Percentiles rank a stretch among this genome's conserved stretches.
These are phyloP conservation scores for Brachyhypopomus gauderio DNA, from an alignment of 2,113 vertebrate genomes.

Conservation along the genomic window DNA sequence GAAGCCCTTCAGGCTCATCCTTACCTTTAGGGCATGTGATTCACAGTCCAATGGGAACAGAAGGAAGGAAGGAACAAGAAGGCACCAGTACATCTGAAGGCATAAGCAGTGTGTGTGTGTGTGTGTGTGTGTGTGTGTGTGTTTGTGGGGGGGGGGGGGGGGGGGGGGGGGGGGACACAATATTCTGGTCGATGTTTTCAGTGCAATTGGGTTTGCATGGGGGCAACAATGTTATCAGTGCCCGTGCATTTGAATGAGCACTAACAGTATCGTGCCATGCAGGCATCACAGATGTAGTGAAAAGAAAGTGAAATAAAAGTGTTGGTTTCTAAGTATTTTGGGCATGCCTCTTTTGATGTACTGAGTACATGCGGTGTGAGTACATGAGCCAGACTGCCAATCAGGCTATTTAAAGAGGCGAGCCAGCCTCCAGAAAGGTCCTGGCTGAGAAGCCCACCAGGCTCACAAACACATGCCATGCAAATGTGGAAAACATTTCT, in stretches of 20 bases:
- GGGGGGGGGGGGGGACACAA: too few relatives aligned
- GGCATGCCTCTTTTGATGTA: not conserved
- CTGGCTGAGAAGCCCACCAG: slow-evolving; percentile 37
- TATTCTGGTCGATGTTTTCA: too few relatives aligned
- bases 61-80: slow-evolving; percentile 7
- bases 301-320: not conserved
- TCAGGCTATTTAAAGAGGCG: slow-evolving; percentile 12
- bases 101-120: not conserved
- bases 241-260: too few relatives aligned
- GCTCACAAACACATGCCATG: slow-evolving; percentile 38
- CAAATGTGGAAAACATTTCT: slow-evolving; percentile 60
- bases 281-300: too few relatives aligned
- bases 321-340: not conserved
- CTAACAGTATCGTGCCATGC: too few relatives aligned
- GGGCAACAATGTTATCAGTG: too few relatives aligned
- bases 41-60: slow-evolving; percentile 22
- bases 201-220: too few relatives aligned
- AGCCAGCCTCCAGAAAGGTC: slow-evolving; percentile 33
- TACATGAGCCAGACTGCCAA: not conserved
- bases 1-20: not conserved
- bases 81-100: not conserved
- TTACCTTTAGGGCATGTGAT: not conserved
- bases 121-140: too few relatives aligned
- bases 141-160: too few relatives aligned
- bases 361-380: slow-evolving; percentile 13